Conservation (phyloP, 2,113 vertebrate species). For the Hemicordylus capensis region DNA sequence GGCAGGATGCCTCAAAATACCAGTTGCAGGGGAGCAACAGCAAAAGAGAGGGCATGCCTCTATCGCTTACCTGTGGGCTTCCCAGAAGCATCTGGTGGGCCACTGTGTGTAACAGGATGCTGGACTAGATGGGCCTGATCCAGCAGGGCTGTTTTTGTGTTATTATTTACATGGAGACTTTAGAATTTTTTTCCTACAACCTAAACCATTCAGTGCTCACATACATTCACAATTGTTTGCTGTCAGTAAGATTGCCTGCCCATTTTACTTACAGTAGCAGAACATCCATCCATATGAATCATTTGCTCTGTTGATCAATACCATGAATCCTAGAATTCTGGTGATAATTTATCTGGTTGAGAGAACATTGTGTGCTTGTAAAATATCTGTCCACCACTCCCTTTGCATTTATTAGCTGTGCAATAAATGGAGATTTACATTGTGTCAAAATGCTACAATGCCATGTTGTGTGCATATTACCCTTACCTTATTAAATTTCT, state of each 20-base stretch:
- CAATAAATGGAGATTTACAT: not conserved
- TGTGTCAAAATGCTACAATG: not conserved
- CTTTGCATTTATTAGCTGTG: not conserved
- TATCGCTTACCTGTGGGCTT: no score
- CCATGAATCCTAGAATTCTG: not conserved
- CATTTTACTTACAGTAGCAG: no score
- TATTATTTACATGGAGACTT: not conserved
- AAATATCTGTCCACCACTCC: not conserved
- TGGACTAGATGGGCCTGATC: no score
- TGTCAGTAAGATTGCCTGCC: no score
- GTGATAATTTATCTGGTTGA: not conserved
- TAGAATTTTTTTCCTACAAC: not conserved
- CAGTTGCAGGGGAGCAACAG: no score
- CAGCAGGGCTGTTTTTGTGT: no score
- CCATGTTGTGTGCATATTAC: not conserved
- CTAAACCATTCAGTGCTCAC: no score
- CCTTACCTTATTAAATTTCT: conserved; percentile 24
- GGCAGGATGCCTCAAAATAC: no score
- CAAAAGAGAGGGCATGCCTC: no score
- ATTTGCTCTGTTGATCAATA: not conserved
- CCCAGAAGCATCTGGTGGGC: no score
- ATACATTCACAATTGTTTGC: no score
- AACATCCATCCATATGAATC: not conserved
- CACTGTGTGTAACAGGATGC: no score
- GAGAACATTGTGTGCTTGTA: not conserved